Percentiles rank a stretch among this genome's conserved stretches.
These are phyloP conservation scores for Tribolium castaneum DNA, from an alignment of 1,140 invertebrate genomes.

Conservation along the genomic window DNA sequence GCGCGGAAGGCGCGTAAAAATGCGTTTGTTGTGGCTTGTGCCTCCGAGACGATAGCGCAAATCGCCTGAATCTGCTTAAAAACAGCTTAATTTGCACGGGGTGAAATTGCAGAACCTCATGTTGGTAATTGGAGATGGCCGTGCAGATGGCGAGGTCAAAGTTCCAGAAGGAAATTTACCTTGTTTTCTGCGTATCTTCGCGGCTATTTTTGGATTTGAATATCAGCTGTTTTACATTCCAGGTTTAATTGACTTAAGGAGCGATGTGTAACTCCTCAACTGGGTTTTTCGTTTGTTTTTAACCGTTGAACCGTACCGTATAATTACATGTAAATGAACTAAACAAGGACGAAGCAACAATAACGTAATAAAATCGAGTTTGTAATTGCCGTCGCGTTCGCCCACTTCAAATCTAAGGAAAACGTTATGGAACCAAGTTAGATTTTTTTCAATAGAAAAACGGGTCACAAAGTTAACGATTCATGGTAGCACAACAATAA, in stretches of 20 bases:
- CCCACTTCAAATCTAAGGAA: neutral
- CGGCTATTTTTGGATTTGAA: neutral
- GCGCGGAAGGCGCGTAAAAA: neutral
- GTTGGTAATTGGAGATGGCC: slow-evolving; percentile 6
- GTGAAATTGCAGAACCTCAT: slow-evolving; percentile 22
- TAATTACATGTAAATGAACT: slow-evolving; percentile 41
- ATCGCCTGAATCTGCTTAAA: slow-evolving; percentile 19
- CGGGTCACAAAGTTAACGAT: too few species aligned
- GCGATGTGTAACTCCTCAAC: neutral
- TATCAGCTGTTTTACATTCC: slow-evolving; percentile 9
- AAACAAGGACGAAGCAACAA: slow-evolving; percentile 35
- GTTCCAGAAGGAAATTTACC: slow-evolving; percentile 15
- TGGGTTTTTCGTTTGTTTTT: slow-evolving; percentile 10
- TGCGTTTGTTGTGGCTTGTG: slow-evolving; percentile 21
- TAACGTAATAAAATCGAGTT: slow-evolving; percentile 39
- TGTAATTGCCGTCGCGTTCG: slow-evolving; percentile 10
- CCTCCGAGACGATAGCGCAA: slow-evolving; percentile 22
- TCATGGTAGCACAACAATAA: neutral
- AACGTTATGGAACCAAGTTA: too few species aligned
- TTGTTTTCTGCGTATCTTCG: neutral
- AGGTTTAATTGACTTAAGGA: neutral
- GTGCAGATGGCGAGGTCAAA: slow-evolving; percentile 21
- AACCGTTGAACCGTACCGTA: slow-evolving; percentile 32
- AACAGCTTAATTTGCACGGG: slow-evolving; percentile 18
- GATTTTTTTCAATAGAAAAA: too few species aligned